phyloP scores from a whole-genome alignment of 2,797 vertebrate genomes.

The Myotis findleyi region DNA sequence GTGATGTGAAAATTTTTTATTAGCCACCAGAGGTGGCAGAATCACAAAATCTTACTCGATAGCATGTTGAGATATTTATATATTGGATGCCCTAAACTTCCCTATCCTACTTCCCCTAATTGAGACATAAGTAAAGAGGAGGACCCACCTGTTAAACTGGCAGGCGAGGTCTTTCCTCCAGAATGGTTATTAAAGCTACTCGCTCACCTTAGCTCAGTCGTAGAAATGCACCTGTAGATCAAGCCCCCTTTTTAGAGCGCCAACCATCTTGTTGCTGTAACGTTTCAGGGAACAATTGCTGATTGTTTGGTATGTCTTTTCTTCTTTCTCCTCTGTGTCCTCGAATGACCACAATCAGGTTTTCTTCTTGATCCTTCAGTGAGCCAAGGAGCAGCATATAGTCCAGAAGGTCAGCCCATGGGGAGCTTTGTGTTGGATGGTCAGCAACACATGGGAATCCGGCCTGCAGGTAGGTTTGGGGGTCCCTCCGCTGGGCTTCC shows the following conservation, averaged over 20 bases:
- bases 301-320: constrained; percentile 99
- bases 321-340: constrained; percentile 99
- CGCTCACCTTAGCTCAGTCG: constrained; percentile 75
- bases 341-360: constrained; percentile 99
- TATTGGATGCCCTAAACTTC: not conserved
- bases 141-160: constrained; percentile 68
- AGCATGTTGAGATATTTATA: not conserved
- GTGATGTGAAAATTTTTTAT: not conserved
- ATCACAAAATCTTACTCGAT: not conserved
- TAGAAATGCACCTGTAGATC: constrained; percentile 74
- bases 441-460: constrained; percentile 99
- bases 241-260: constrained; percentile 80
- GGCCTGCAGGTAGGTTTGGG: constrained; percentile 95
- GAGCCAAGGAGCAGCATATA: constrained; percentile 99
- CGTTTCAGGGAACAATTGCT: constrained; percentile 98
- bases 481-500: constrained; percentile 62
- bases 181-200: not conserved
- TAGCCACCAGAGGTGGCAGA: not conserved
- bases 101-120: not conserved
- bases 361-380: constrained; percentile 99
- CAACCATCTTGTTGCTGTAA: constrained; percentile 90
- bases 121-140: constrained; percentile 77
- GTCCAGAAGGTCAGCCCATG: constrained; percentile 99
- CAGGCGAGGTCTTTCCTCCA: constrained; percentile 67
- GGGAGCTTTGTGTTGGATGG: constrained; percentile 99